Evolutionary conservation across 2,888 invertebrate species (phyloP), one percentile per base, ranked within the genome.

Genomic region (Machimus atricapillus): DNA sequence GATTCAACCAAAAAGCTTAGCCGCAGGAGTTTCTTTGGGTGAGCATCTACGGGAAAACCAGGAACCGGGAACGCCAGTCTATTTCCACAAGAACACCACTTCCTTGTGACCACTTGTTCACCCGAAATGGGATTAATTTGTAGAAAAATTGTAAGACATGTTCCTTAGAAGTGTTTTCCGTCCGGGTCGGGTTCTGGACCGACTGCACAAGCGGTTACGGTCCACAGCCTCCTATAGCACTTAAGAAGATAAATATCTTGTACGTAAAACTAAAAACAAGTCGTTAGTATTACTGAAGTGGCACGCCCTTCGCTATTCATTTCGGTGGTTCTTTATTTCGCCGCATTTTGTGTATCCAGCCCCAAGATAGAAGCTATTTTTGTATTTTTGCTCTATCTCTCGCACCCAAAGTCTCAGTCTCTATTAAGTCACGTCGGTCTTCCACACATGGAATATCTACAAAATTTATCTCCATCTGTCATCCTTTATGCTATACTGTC

Each of bases 211-310:
- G 19, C 66, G 31, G 46, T 79, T 79, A 52, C 31, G 79, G 79
- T 82, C 66, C 34, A 66, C 66, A 23, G 34, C 23, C 46, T 43
- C 40, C 46, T 85, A 31, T 43, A 85, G 56, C 85, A 74, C 74
- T 85, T 85, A 85, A 74, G 74, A 85, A 85, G 85, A 85, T 74
- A 85, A 85, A 85, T 85, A 85, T 85, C 85, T 46, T 58, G 82
- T 74, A 85, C 46, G 74, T 85, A 85, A 74, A 85, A 85, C 85
- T 85, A 85, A 85, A 85, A 85, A 74, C 73, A 85, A 46, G 73
- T 85, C 85, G 74, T 74, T 74, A 74, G 74, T 74, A 85, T 85
- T 74, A 85, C 82, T 82, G 58, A 82, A 82, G 58, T 66, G 66
- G 19, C 40, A 58, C 82, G 37, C 58, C 82, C 82, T 40, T 40